Evolutionary conservation across 2,113 vertebrate species (phyloP).

Genomic region (Menidia beryllina): DNA sequence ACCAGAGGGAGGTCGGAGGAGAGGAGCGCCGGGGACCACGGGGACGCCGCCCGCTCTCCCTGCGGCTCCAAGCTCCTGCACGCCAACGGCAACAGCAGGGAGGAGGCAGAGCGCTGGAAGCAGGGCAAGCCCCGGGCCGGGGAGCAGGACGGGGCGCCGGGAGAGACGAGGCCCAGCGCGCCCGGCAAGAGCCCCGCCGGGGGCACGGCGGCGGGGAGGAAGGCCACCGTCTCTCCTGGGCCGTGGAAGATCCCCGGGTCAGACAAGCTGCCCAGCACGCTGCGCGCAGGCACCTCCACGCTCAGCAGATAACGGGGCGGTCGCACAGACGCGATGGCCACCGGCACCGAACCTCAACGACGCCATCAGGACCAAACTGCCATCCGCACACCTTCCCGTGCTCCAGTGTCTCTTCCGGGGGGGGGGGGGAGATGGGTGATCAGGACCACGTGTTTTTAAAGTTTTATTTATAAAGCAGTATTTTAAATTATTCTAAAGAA

Average conservation of each 20-base stretch:
- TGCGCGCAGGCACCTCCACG: slow-evolving; percentile 90
- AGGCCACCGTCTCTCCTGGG: slow-evolving; percentile 92
- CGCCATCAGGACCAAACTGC: slow-evolving; percentile 16
- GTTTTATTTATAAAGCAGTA: slow-evolving; percentile 87
- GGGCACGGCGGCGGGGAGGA: slow-evolving; percentile 82
- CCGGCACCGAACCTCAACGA: slow-evolving; percentile 16
- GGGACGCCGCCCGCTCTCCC: slow-evolving; percentile 72
- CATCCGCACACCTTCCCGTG: slow-evolving; percentile 22
- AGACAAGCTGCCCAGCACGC: slow-evolving; percentile 90
- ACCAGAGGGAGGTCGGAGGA: slow-evolving; percentile 85
- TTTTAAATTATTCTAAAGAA: slow-evolving; percentile 96
- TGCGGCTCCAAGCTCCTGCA: slow-evolving; percentile 71
- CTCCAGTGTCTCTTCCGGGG: slow-evolving; percentile 19
- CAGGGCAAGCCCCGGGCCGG: slow-evolving; percentile 81
- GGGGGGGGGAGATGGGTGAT: slow-evolving; percentile 23
- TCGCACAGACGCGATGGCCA: slow-evolving; percentile 17
- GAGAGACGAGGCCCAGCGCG: slow-evolving; percentile 82
- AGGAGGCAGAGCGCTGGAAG: slow-evolving; percentile 72
- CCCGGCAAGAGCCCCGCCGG: slow-evolving; percentile 77
- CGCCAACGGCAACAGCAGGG: slow-evolving; percentile 78
- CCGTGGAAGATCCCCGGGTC: slow-evolving; percentile 97
- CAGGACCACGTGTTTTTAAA: slow-evolving; percentile 74
- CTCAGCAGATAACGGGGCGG: slow-evolving; percentile 88
- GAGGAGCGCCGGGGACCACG: slow-evolving; percentile 77
- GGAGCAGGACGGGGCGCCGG: slow-evolving; percentile 78